Evolutionary conservation across 2,888 invertebrate genomes (phyloP), one percentile per base, ranked within the genome.

Genomic region (Acrobasis consociella): DNA sequence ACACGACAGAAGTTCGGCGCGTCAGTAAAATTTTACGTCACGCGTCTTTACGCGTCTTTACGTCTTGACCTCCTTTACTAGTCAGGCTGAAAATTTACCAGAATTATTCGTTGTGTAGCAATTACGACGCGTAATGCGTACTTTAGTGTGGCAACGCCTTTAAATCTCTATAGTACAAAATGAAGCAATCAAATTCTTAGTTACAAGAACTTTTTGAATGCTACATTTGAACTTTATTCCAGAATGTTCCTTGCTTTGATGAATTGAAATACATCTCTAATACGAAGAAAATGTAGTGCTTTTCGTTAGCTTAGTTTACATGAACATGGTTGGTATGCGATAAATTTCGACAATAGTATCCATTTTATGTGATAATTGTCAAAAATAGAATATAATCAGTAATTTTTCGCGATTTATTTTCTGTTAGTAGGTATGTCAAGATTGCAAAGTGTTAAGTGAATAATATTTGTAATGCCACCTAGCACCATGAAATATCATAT

Each of bases 171-270:
- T 56, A 56, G 56, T 56, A 56, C 56, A 56, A 56, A 56, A 46
- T 13, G 42, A 56, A 56, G 56, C 56, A 56, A 56, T 56, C 42
- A 56, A 42, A 53, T 37, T 9, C 42, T 42, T 42, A 15, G 17
- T 53, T 46, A 56, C 39, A 42, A 42, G 56, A 56, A 42, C 42
- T 42, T 13, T n/a, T 46, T 1, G 3, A 13, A n/a, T 46, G n/a
- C 46, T 46, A 9, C 11, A 15, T 50, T 5, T 17, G 16, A 49
- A 16, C 16, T 58, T 49, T 10, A 9, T 49, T 49, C 58, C 17
- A 56, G 9, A 38, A 38, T 46, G 37, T 59, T 50, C 51, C 51
- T 60, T 60, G 60, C 39, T 60, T 51, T 17, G 39, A 60, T 42
- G 60, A 51, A 22, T 42, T 60, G 39, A 51, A 42, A 60, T 17